Evolutionary conservation across 2,113 vertebrate genomes (phyloP).

Genomic region (Channa maculata): DNA sequence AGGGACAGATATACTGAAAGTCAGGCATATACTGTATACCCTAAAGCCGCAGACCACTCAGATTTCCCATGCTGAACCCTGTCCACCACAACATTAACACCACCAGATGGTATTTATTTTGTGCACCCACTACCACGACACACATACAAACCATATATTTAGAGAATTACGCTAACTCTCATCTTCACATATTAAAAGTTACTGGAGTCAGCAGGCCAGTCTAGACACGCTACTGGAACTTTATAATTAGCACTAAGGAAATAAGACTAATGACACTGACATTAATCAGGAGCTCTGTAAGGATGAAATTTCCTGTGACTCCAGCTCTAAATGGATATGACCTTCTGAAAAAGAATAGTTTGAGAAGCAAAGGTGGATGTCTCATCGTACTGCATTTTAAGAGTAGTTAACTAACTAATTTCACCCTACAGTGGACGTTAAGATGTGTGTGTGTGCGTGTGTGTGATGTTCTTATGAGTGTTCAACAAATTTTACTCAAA

Average conservation of each 20-base stretch:
- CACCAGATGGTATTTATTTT: no score
- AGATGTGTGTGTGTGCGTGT: no score
- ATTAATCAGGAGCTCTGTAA: constrained; percentile 35
- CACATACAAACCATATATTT: constrained; percentile 15
- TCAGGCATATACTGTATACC: not conserved
- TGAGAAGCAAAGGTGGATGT: constrained; percentile 11
- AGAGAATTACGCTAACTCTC: constrained; percentile 13
- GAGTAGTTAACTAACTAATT: no score
- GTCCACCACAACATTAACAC: no score
- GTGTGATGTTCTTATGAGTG: no score
- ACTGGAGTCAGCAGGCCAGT: constrained; percentile 12
- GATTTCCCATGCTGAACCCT: no score
- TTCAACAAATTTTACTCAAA: no score
- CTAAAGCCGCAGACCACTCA: not conserved
- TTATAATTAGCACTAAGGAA: constrained; percentile 29
- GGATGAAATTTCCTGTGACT: constrained; percentile 11
- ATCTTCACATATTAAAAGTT: constrained; percentile 27
- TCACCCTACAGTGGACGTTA: no score
- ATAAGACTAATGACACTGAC: constrained; percentile 46
- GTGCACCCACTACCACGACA: not conserved
- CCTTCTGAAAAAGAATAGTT: constrained; percentile 25
- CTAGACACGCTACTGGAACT: constrained; percentile 14
- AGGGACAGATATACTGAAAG: no score
- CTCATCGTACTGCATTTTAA: not conserved
- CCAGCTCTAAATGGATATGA: constrained; percentile 17